Evolutionary conservation across 2,797 vertebrate species (phyloP).

Genomic region (Perodicticus potto): DNA sequence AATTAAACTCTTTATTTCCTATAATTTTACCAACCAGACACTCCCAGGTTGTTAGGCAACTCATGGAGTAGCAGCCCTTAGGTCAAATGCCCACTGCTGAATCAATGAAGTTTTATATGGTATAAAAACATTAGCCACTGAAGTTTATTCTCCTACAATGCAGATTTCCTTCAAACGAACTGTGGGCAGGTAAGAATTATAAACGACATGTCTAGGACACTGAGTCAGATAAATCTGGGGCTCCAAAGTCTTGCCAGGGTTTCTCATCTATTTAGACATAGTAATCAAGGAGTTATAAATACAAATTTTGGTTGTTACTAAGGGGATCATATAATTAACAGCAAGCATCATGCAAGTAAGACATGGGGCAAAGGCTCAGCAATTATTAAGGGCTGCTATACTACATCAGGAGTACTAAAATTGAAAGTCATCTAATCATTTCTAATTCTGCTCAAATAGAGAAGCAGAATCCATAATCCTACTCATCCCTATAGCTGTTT

Average conservation of each 20-base stretch:
- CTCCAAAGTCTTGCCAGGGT: conserved; percentile 25
- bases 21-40: conserved; percentile 16
- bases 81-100: conserved; percentile 47
- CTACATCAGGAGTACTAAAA: not conserved
- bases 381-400: not conserved
- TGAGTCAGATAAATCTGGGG: conserved; percentile 46
- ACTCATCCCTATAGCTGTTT: not conserved
- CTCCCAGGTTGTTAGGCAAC: not conserved
- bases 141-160: not conserved
- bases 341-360: not conserved
- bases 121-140: not conserved
- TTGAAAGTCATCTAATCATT: not conserved
- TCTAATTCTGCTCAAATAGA: not conserved
- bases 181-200: conserved; percentile 20
- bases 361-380: not conserved
- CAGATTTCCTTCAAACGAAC: conserved; percentile 2
- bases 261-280: conserved; percentile 53
- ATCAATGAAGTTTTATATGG: not conserved
- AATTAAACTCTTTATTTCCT: conserved; percentile 8
- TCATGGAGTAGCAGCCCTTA: not conserved
- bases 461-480: not conserved
- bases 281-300: conserved; percentile 44
- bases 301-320: conserved; percentile 45
- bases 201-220: not conserved
- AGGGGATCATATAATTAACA: conserved; percentile 13